A percentile compares a stretch with the other conserved stretches of the same genome.
Evolutionary conservation across 2,113 vertebrate genomes (phyloP).

Genomic region (Turnix velox): DNA sequence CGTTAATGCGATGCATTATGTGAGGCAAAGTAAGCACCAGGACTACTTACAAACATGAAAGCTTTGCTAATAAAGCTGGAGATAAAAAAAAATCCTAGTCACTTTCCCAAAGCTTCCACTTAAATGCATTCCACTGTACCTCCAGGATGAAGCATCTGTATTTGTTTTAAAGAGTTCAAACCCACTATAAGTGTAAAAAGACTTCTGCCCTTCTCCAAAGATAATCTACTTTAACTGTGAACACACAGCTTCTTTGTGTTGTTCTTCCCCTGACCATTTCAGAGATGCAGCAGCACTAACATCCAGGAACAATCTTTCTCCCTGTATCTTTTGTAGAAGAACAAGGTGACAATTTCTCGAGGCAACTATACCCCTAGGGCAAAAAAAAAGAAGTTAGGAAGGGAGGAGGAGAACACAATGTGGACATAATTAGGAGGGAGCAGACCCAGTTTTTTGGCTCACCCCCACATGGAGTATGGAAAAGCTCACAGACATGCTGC

Average conservation of each 20-base stretch:
- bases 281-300: not conserved
- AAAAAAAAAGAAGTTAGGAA: not conserved
- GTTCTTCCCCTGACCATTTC: not conserved
- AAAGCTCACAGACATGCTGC: slow-evolving; percentile 10
- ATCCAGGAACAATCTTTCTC: not conserved
- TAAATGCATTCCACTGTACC: not conserved
- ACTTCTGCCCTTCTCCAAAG: not conserved
- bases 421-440: not conserved
- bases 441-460: slow-evolving; percentile 5
- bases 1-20: fast-evolving
- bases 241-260: not conserved
- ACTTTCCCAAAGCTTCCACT: not conserved
- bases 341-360: not conserved
- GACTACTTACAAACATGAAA: not conserved
- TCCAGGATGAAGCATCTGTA: not conserved
- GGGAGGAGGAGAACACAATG: not conserved
- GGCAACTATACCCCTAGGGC: slow-evolving; percentile 7
- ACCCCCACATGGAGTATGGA: not conserved
- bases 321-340: not conserved
- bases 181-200: not conserved
- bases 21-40: not conserved
- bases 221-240: not conserved
- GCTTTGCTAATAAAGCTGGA: not conserved
- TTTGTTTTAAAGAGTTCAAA: not conserved
- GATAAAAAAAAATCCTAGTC: not conserved